Evolutionary conservation across 1,140 invertebrate genomes (phyloP).

Genomic region (Drosophila eugracilis): DNA sequence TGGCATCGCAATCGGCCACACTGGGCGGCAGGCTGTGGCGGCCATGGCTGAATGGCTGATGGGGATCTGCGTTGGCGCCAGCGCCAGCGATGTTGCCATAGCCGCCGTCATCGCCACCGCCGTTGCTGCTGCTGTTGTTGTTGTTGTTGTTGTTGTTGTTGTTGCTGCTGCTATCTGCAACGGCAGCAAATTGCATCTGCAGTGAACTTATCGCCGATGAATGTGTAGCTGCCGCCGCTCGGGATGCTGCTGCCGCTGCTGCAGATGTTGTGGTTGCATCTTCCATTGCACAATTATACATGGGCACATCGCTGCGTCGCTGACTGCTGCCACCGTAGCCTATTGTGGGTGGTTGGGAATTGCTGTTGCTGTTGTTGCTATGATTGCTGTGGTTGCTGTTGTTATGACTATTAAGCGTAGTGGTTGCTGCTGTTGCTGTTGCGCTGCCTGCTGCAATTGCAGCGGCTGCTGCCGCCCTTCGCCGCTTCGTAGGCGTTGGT

Average conservation of each 20-base stretch:
- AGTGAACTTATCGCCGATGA: constrained; percentile 75
- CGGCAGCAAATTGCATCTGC: constrained; percentile 85
- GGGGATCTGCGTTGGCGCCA: constrained; percentile 63
- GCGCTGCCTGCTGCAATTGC: constrained; percentile 45
- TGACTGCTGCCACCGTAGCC: constrained; percentile 44
- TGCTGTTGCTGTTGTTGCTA: constrained; percentile 34
- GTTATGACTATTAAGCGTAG: constrained; percentile 77
- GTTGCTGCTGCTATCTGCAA: constrained; percentile 76
- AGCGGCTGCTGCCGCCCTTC: constrained; percentile 50
- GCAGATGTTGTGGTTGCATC: constrained; percentile 54
- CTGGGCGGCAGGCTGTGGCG: constrained; percentile 38
- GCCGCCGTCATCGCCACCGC: constrained; percentile 29
- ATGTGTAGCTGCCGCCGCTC: constrained; percentile 17
- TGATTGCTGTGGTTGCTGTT: constrained; percentile 32
- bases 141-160: constrained; percentile 52
- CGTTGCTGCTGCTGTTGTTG: constrained; percentile 50
- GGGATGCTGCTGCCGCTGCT: constrained; percentile 17
- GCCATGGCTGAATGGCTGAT: constrained; percentile 55
- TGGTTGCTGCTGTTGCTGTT: constrained; percentile 57
- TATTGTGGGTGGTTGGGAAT: constrained; percentile 34
- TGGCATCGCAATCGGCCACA: constrained; percentile 56
- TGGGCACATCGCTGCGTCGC: constrained; percentile 44
- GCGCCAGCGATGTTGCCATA: constrained; percentile 64
- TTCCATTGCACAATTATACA: constrained; percentile 53
- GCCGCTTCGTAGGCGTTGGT: constrained; percentile 60